Evolutionary conservation across 2,888 invertebrate species (phyloP).

Genomic region (Lasioglossum villosulum): DNA sequence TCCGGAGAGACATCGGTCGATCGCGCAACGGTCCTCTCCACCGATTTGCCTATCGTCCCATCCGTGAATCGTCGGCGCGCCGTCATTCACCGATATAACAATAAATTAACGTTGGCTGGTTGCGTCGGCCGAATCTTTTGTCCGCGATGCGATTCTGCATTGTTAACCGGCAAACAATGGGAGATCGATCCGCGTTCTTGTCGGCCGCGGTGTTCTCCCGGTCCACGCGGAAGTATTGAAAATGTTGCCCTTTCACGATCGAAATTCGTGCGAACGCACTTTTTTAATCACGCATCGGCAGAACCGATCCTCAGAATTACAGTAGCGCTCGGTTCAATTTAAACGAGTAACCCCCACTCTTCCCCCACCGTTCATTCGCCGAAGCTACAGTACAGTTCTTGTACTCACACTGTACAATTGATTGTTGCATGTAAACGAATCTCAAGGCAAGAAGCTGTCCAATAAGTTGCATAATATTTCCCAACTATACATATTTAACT

Average conservation of each 20-base stretch:
- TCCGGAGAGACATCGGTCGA: slow-evolving; percentile 41
- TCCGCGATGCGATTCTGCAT: slow-evolving; percentile 64
- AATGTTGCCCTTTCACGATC: slow-evolving; percentile 38
- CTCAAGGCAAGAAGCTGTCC: background rate
- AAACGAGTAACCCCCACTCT: background rate
- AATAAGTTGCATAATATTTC: background rate
- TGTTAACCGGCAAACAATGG: slow-evolving; percentile 65
- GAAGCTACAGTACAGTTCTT: background rate
- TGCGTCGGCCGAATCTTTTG: slow-evolving; percentile 68
- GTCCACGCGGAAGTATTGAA: slow-evolving; percentile 49
- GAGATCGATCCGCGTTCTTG: slow-evolving; percentile 67
- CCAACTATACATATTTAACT: background rate
- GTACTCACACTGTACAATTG: background rate
- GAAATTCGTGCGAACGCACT: background rate
- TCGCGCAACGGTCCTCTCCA: slow-evolving; percentile 51
- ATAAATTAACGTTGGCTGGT: slow-evolving; percentile 71
- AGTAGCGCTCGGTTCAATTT: background rate
- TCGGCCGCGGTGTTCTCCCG: slow-evolving; percentile 36
- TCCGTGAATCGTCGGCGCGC: slow-evolving; percentile 40
- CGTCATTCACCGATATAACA: slow-evolving; percentile 62
- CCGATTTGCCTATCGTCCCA: slow-evolving; percentile 49
- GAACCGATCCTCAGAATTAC: background rate
- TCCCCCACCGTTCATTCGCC: background rate
- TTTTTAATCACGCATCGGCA: background rate
- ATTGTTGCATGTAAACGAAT: background rate